Base-by-base conservation (phyloP, 2,113 vertebrate species). In the Cnemophilus loriae region DNA sequence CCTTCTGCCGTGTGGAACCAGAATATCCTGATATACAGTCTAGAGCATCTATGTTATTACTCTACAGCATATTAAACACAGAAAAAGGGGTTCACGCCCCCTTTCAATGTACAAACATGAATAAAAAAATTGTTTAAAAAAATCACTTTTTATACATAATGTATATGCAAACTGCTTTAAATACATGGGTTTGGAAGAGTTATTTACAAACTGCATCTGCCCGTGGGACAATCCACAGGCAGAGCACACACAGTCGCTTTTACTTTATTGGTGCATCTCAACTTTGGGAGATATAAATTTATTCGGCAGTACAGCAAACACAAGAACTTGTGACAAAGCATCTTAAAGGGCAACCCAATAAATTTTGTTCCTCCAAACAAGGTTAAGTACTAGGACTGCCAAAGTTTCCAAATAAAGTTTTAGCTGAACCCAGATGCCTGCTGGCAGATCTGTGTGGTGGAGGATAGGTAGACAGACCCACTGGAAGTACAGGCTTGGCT, bases 81-180 rank as follows among this genome's bases (percentile, higher is more conserved):
- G 98, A 98, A 98, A 98, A 97, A 94, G 97, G 96, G 93, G 95
- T 88, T 87, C 70, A 74, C 83, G 93, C 94, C 80, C 93, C 97
- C 96, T 97, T 97, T 97, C 97, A 98, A 98, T 98, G 98, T 98
- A 99, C 99, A 99, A 99, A 99, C 98, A 98, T 98, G 98, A 97
- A 98, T 98, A 98, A 98, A 99, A 99, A 99, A 99, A 99, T 96
- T 33, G 95, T 96, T 99, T 83, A 97, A 98, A 99, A 99, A 99
- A 99, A 99, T 99, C 98, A 98, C 98, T 98, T 98, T 98, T 98
- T 98, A 98, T 99, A 98, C 99, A 99, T 98, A 98, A 98, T 98
- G 97, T 98, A 98, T 99, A 99, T 98, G 98, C 97, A 99, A 99
- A 99, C 98, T 97, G 98, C 93, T 98, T 98, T 98, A 98, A 99